Percentiles rank a stretch among this genome's conserved stretches.
These are phyloP conservation scores for Diplolepis rosae DNA, from an alignment of 2,888 invertebrate genomes.

Conservation along the genomic window DNA sequence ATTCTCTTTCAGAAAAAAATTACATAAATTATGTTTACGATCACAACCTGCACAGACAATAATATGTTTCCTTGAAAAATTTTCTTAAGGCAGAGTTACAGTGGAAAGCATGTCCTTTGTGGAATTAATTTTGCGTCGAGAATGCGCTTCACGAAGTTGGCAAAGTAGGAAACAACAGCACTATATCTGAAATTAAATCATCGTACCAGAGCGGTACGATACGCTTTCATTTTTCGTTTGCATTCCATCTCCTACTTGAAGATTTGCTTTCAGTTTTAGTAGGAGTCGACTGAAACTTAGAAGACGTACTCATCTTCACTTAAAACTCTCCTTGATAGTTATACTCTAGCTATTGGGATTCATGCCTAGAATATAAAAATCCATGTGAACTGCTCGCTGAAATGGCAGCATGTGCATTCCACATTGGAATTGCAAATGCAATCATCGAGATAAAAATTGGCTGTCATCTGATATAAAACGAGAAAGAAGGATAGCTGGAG, in stretches of 20 bases:
- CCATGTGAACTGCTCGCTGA: constrained; percentile 44
- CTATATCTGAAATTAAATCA: constrained; percentile 29
- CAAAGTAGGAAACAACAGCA: constrained; percentile 20
- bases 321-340: constrained; percentile 42
- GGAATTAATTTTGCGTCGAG: constrained; percentile 17
- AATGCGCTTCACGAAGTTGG: constrained; percentile 22
- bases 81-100: constrained; percentile 14
- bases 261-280: not conserved
- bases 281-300: not conserved
- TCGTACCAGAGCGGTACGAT: not conserved
- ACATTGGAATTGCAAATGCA: constrained; percentile 72
- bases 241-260: not conserved
- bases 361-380: constrained; percentile 18
- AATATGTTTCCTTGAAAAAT: not conserved
- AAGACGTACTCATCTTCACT: constrained; percentile 34
- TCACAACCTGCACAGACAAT: not conserved
- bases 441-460: constrained; percentile 72
- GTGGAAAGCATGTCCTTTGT: constrained; percentile 15
- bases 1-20: not conserved
- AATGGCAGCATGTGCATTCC: constrained; percentile 50
- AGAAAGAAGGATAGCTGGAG: constrained; percentile 45
- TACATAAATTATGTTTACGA: not conserved
- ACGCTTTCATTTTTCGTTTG: not conserved
- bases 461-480: constrained; percentile 69
- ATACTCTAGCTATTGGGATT: not conserved